A percentile compares a stretch with the other conserved stretches of the same genome.
Evolutionary conservation across 1,140 invertebrate species (phyloP).

Genomic region (Lepidurus couesii): DNA sequence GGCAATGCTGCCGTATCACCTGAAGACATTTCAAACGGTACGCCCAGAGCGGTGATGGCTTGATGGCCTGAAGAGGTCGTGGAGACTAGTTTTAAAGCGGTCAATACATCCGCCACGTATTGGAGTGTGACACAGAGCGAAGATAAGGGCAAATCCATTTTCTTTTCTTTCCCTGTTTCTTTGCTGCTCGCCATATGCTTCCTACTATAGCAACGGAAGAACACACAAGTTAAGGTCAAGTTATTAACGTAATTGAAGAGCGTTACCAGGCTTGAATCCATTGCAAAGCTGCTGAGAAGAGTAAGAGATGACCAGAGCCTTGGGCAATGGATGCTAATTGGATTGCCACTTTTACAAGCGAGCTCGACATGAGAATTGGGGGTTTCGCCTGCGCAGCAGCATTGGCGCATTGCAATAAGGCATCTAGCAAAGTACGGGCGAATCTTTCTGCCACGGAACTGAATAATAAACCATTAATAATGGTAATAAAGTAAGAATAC

Average conservation of each 20-base stretch:
- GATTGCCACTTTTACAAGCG: conserved; percentile 71
- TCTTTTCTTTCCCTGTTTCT: neutral
- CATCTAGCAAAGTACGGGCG: conserved; percentile 24
- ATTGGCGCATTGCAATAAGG: conserved; percentile 27
- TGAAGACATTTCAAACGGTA: neutral
- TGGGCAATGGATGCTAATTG: conserved; percentile 74
- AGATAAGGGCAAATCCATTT: conserved; percentile 42
- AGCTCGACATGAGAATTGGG: conserved; percentile 43
- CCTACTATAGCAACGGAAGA: neutral
- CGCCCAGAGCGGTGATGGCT: neutral
- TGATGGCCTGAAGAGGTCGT: conserved; percentile 43
- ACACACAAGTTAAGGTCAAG: neutral
- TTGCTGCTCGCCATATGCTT: neutral
- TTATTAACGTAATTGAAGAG: conserved; percentile 28
- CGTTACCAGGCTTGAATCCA: conserved; percentile 61
- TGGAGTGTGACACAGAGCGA: conserved; percentile 70
- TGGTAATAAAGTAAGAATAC: neutral
- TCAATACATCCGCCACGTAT: conserved; percentile 64
- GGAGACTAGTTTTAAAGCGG: conserved; percentile 49
- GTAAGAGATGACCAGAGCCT: conserved; percentile 63
- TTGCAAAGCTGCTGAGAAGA: conserved; percentile 70
- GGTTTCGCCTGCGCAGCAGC: neutral
- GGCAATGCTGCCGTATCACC: conserved; percentile 6
- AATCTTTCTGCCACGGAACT: conserved; percentile 28
- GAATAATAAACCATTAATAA: conserved; percentile 33